Base-by-base conservation (phyloP, 2,888 invertebrate species). In the Monochamus alternatus region DNA sequence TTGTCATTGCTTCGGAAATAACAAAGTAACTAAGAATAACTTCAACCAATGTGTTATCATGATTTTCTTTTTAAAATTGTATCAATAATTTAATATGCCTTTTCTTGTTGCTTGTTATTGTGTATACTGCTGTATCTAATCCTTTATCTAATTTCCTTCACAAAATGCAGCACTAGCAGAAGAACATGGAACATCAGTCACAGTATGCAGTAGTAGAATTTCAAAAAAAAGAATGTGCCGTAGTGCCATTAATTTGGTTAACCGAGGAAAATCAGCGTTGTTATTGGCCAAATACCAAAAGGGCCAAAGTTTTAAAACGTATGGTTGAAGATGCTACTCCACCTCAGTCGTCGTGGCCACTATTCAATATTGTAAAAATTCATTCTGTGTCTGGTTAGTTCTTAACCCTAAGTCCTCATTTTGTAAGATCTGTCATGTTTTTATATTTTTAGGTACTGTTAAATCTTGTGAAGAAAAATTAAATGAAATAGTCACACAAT, bases 121-220 rank as follows among this genome's bases (percentile, higher is more conserved):
- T 55, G n/a, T 55, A 55, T 14, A 55, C n/a, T 55, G 14, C n/a
- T 55, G n/a, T 14, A n/a, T 47, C 8, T 55, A n/a, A 14, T 55
- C 14, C 55, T n/a, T 55, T 55, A 14, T 55, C 55, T 55, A 14
- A 10, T n/a, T 55, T 5, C 12, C 14, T 14, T 14, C 55, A 14
- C 5, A 14, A 55, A 14, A 55, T n/a, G 14, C 55, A 55, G n/a
- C n/a, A 5, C 5, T 55, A 55, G 10, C 5, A 55, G 5, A 14
- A 55, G 14, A 38, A 38, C 38, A 55, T 55, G 14, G 14, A 10
- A 55, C n/a, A n/a, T n/a, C 9, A 8, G 47, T 5, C 9, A 8
- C 52, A 52, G 10, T 52, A 52, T 52, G 52, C 52, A 52, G 52
- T 52, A 3, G 52, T 52, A n/a, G 12, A 52, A n/a, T 52, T 52